Conservation (phyloP, 1,140 invertebrate species). For the Drosophila biarmipes region DNA sequence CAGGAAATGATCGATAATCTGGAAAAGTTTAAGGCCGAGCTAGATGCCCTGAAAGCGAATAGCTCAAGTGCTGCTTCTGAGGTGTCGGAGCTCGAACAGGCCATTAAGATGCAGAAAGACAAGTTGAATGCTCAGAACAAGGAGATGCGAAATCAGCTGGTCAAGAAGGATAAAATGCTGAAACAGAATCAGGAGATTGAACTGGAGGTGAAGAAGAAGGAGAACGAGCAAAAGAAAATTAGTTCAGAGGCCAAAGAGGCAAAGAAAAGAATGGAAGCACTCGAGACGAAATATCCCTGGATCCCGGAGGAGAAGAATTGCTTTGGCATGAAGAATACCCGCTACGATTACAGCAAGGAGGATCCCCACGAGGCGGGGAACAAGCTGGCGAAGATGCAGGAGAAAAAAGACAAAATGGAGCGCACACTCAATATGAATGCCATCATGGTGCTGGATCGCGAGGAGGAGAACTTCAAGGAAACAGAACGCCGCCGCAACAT, state of each 20-base stretch:
- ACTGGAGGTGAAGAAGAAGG: conserved; percentile 91
- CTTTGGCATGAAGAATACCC: conserved; percentile 90
- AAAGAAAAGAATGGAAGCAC: conserved; percentile 73
- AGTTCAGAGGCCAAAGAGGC: conserved; percentile 85
- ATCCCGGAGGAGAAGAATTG: conserved; percentile 91
- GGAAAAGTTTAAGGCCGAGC: conserved; percentile 82
- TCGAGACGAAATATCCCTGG: conserved; percentile 87
- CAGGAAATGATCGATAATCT: conserved; percentile 70
- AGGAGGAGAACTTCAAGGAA: conserved; percentile 94
- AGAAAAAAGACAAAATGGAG: conserved; percentile 90
- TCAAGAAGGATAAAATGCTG: conserved; percentile 89
- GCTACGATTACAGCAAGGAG: conserved; percentile 86
- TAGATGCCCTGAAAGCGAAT: conserved; percentile 86
- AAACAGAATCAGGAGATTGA: conserved; percentile 88
- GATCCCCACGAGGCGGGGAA: conserved; percentile 87
- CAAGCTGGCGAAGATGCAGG: conserved; percentile 87
- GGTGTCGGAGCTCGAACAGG: conserved; percentile 85
- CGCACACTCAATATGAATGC: conserved; percentile 93
- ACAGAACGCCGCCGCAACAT: conserved; percentile 92
- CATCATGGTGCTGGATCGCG: conserved; percentile 93
- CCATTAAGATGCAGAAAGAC: conserved; percentile 91
- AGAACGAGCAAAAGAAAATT: conserved; percentile 89
- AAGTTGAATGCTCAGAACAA: conserved; percentile 90
- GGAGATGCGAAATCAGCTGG: conserved; percentile 88
- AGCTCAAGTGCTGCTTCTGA: conserved; percentile 84